These are phyloP conservation scores for Corythoichthys intestinalis DNA, from an alignment of 2,113 vertebrate genomes.

Conservation along the genomic window DNA sequence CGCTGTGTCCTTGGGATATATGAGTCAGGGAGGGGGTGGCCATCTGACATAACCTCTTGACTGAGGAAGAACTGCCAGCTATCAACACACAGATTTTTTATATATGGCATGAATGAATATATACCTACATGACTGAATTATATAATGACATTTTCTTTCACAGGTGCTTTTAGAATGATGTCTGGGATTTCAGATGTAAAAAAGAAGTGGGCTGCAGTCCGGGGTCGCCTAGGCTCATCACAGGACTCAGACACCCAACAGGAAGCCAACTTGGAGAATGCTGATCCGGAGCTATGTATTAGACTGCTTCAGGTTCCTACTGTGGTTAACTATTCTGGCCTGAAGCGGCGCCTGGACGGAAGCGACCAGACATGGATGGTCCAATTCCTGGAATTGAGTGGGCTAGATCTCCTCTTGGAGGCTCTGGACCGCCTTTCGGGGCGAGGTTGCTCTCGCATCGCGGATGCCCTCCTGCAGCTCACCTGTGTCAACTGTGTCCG, in stretches of 20 bases:
- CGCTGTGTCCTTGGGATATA: no score
- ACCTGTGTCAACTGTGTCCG: slow-evolving; percentile 93
- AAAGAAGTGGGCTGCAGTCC: slow-evolving; percentile 86
- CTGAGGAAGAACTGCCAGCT: no score
- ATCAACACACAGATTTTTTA: no score
- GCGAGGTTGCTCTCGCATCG: slow-evolving; percentile 86
- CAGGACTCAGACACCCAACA: slow-evolving; percentile 81
- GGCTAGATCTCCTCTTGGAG: slow-evolving; percentile 92
- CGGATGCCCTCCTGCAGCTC: slow-evolving; percentile 91
- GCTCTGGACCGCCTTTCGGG: slow-evolving; percentile 91
- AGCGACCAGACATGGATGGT: slow-evolving; percentile 92
- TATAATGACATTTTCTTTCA: background rate
- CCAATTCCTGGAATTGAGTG: slow-evolving; percentile 92
- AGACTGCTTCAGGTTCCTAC: slow-evolving; percentile 91
- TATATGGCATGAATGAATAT: no score
- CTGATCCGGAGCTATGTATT: slow-evolving; percentile 93
- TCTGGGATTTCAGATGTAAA: slow-evolving; percentile 78
- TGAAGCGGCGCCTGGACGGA: slow-evolving; percentile 88
- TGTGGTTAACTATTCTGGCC: slow-evolving; percentile 92
- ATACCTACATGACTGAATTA: no score
- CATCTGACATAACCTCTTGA: no score
- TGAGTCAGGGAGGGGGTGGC: no score
- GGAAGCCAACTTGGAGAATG: slow-evolving; percentile 93
- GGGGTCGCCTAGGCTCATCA: slow-evolving; percentile 81
- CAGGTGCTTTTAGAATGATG: slow-evolving; percentile 69